These are phyloP conservation scores for Ianthella basta DNA, from an alignment of 37 sponge, comb jelly and placozoan species.

Conservation along the genomic window DNA sequence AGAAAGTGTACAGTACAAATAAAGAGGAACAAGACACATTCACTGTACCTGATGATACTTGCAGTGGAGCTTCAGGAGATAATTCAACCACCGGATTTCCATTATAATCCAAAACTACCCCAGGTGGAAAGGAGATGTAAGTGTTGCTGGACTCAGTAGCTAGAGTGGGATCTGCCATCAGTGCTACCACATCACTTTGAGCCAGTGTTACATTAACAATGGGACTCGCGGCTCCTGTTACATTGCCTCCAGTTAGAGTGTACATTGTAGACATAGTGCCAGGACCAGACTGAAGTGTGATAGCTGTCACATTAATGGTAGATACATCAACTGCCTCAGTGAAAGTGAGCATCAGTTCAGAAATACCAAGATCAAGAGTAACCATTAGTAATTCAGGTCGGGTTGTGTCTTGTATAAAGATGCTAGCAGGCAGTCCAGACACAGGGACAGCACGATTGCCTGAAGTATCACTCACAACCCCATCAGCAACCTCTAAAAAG, in stretches of 20 bases:
- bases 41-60: too few relatives aligned
- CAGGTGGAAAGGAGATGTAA: conserved; percentile 25
- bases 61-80: too few relatives aligned
- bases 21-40: too few relatives aligned
- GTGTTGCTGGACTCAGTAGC: conserved; percentile 34
- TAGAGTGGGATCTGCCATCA: conserved; percentile 28
- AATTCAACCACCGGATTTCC: too few relatives aligned
- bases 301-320: conserved; percentile 36
- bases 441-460: too few relatives aligned
- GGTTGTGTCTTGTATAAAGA: conserved; percentile 43
- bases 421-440: conserved; percentile 1
- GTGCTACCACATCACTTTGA: conserved; percentile 36
- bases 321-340: conserved; percentile 60
- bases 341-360: conserved; percentile 65
- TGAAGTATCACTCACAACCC: too few relatives aligned
- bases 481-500: neutral
- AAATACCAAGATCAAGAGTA: conserved; percentile 62
- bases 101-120: too few relatives aligned
- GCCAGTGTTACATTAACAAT: neutral
- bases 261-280: neutral
- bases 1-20: too few relatives aligned
- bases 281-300: conserved; percentile 53
- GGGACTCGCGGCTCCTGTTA: neutral
- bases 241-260: conserved; percentile 55
- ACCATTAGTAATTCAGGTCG: conserved; percentile 58